These are phyloP conservation scores for Coelinius sp. DNA, from an alignment of 2,888 invertebrate species.

Conservation along the genomic window DNA sequence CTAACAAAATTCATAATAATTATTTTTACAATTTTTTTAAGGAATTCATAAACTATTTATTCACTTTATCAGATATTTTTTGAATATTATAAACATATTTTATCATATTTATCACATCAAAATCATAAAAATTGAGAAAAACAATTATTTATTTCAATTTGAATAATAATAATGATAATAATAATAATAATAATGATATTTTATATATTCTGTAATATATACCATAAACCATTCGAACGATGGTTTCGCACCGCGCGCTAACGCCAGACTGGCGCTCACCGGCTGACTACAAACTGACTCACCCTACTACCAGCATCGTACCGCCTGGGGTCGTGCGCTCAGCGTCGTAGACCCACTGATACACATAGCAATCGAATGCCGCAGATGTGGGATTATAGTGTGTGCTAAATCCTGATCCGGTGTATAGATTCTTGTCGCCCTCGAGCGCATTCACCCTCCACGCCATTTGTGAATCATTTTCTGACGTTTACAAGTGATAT, in stretches of 20 bases:
- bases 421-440: background rate
- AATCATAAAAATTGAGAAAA: too few relatives aligned
- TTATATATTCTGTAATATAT: background rate
- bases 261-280: constrained; percentile 66
- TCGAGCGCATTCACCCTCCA: background rate
- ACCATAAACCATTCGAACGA: constrained; percentile 13
- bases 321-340: constrained; percentile 23
- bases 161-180: too few relatives aligned
- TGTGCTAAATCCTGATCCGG: background rate
- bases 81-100: too few relatives aligned
- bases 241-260: constrained; percentile 64
- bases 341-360: constrained; percentile 22
- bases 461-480: background rate
- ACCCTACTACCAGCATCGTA: constrained; percentile 58
- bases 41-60: too few relatives aligned
- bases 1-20: too few relatives aligned
- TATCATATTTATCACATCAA: too few relatives aligned
- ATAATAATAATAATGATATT: too few relatives aligned
- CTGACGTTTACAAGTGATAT: background rate
- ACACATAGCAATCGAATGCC: background rate
- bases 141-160: too few relatives aligned
- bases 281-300: constrained; percentile 68
- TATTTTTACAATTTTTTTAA: too few relatives aligned
- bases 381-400: background rate
- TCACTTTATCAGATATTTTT: too few relatives aligned